A percentile compares a stretch with the other conserved stretches of the same genome.
Evolutionary conservation across 2,113 vertebrate genomes (phyloP).

Genomic region (Falco punctatus): DNA sequence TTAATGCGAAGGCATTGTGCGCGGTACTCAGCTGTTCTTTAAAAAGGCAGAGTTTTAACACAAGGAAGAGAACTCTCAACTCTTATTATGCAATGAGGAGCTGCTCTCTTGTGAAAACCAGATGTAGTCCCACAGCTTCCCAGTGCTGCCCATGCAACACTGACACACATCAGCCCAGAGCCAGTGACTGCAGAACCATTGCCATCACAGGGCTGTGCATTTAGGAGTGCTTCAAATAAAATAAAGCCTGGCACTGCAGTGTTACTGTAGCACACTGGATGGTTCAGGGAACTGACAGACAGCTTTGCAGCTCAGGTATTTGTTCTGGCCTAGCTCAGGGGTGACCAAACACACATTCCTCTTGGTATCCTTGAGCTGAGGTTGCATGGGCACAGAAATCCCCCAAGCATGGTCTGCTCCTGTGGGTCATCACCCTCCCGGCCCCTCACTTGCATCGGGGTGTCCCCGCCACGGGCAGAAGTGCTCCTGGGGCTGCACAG

Average conservation of each 20-base stretch:
- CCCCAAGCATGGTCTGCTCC: rapidly evolving
- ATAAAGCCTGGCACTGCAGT: rapidly evolving
- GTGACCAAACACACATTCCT: rapidly evolving
- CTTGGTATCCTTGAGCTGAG: not conserved
- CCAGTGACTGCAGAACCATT: not conserved
- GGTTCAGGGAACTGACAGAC: not conserved
- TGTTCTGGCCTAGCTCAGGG: not conserved
- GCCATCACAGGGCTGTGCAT: not conserved
- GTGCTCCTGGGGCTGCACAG: not conserved
- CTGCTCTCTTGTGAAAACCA: not conserved
- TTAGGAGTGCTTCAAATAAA: not conserved
- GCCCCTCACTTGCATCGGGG: rapidly evolving
- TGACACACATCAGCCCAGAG: not conserved
- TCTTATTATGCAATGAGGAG: not conserved
- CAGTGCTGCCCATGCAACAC: not conserved
- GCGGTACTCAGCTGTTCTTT: not conserved
- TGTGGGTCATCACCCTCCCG: rapidly evolving
- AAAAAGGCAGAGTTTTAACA: not conserved
- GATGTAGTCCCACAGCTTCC: not conserved
- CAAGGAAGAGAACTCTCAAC: not conserved
- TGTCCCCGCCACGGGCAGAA: not conserved
- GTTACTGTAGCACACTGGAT: rapidly evolving
- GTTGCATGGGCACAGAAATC: rapidly evolving
- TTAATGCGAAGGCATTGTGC: not conserved
- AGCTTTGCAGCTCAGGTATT: not conserved